phyloP scores from a whole-genome alignment of 1,140 invertebrate species.

The Drosophila takahashii region DNA sequence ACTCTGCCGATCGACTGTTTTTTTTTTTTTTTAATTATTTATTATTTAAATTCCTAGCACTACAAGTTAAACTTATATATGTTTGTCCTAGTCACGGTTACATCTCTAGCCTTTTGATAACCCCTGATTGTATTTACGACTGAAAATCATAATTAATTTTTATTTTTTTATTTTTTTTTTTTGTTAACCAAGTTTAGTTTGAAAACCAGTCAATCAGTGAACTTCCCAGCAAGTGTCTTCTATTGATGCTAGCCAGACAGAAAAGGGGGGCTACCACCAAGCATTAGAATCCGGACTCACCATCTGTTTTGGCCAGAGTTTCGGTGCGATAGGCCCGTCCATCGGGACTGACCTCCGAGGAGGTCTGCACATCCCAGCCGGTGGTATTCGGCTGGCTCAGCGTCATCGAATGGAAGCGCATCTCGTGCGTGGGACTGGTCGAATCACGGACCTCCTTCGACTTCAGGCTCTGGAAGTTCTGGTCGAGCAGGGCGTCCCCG shows the following conservation, averaged over 20 bases:
- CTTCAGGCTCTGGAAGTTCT: constrained; percentile 91
- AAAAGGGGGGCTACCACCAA: neutral
- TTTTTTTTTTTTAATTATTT: no score
- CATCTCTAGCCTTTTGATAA: neutral
- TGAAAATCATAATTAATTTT: no score
- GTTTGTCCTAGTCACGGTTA: no score
- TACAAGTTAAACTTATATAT: no score
- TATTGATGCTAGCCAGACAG: constrained; percentile 6
- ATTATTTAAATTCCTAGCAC: no score
- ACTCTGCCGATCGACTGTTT: neutral
- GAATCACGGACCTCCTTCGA: constrained; percentile 91
- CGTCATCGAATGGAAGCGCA: constrained; percentile 79
- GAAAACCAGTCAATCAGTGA: neutral
- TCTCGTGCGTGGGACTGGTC: constrained; percentile 88
- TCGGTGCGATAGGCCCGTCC: constrained; percentile 84
- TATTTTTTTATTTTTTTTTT: no score
- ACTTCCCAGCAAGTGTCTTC: neutral
- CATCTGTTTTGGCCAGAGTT: constrained; percentile 81
- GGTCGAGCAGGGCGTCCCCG: constrained; percentile 89
- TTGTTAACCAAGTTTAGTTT: no score
- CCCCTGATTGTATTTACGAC: neutral
- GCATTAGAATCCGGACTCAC: constrained; percentile 51
- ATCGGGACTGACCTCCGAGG: constrained; percentile 84
- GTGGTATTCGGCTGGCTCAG: constrained; percentile 77
- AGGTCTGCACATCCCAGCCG: constrained; percentile 85